Conservation (phyloP, 2,888 invertebrate genomes). For the Limnephilus lunatus region DNA sequence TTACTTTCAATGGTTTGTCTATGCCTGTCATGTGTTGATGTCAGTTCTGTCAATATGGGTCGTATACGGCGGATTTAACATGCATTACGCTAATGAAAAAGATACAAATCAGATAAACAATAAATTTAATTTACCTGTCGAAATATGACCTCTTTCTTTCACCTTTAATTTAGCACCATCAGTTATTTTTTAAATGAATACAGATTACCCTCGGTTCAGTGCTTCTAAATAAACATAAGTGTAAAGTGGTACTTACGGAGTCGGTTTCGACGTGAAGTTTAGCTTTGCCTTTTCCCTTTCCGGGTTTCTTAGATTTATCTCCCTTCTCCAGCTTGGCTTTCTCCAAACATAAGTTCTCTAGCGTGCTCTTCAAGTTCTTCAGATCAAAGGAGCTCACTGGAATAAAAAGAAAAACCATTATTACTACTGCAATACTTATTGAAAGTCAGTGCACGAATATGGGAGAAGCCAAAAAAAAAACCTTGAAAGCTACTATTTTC, state of each 20-base stretch:
- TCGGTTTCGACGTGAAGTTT: constrained; percentile 86
- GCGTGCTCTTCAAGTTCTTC: constrained; percentile 89
- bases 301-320: constrained; percentile 86
- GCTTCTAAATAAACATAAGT: no score
- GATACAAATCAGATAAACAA: no score
- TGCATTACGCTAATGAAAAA: no score
- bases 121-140: no score
- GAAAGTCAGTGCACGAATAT: not conserved
- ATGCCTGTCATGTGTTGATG: no score
- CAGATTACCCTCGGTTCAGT: no score
- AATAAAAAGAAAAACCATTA: constrained; percentile 69
- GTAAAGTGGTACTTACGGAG: constrained; percentile 77
- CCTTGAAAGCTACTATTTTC: not conserved
- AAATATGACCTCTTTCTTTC: no score
- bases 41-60: no score
- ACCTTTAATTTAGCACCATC: no score
- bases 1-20: no score
- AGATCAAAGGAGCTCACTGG: constrained; percentile 88
- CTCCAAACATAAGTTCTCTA: constrained; percentile 91
- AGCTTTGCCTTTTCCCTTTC: constrained; percentile 88
- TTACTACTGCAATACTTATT: constrained; percentile 17
- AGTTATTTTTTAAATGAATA: no score
- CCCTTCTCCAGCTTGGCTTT: constrained; percentile 92
- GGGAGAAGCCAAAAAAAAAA: not conserved
- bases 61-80: no score